Base-by-base conservation (phyloP, 2,797 vertebrate genomes). In the Gymnothorax javanicus region DNA sequence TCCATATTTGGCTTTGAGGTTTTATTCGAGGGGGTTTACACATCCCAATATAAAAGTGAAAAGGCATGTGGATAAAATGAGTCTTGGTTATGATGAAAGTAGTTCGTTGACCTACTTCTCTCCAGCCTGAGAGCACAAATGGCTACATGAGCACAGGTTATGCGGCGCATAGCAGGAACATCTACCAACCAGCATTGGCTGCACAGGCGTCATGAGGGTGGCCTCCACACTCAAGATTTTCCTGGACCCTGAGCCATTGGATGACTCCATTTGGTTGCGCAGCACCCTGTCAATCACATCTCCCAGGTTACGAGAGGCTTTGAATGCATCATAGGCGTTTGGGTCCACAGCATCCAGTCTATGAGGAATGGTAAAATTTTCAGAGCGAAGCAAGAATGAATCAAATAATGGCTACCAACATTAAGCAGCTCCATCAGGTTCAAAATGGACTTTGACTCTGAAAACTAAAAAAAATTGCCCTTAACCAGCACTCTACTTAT, bases 311-410 rank as follows among this genome's bases (percentile, higher is more conserved):
- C 99, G 96, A 0, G 99, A 99, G 0, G 99, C 99, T 95, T 99
- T 99, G 95, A 99, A 99, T 0, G 99, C 99, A 88, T 99, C 98
- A 0, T 99, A 98, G 13, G 98, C 99, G 0, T 99, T 99, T 11
- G 98, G 98, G 90, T 99, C 98, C 86, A 99, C 94, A 0, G 98
- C 98, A 1, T 99, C 99, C 91, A 99, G 88, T 77, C 99, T 99
- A 90, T 2, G n/a, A 20, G 7, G 3, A 0, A 3, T 13, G n/a
- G 64, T n/a, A 69, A n/a, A 6, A 11, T 69, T 69, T 64, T 69
- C 5, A 25, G 64, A 17, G 23, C 64, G 5, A 69, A 69, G 64
- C n/a, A 69, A 69, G 6, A 69, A 69, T 56, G 12, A 67, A 84
- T 27, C 33, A 59, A n/a, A 64, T 17, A 69, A 69, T 67, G 60